phyloP scores from a whole-genome alignment of 2,888 invertebrate species.

The Tinea pellionella region DNA sequence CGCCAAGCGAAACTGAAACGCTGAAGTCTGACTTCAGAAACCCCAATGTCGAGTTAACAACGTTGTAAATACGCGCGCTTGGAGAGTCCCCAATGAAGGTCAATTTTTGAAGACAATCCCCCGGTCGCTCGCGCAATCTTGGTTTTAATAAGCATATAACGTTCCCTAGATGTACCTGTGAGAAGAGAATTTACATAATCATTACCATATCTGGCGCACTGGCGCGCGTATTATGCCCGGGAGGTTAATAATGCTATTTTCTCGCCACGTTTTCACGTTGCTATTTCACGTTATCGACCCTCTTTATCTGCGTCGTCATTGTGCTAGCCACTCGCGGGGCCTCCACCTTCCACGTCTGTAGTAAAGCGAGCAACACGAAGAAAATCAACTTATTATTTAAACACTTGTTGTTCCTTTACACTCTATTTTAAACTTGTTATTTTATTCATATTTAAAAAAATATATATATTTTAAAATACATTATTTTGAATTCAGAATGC shows the following conservation, averaged over 20 bases:
- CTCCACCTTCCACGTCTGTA: conserved; percentile 37
- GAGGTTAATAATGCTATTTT: conserved; percentile 71
- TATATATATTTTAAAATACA: not conserved
- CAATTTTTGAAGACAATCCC: conserved; percentile 41
- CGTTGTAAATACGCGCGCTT: conserved; percentile 55
- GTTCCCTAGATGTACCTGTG: conserved; percentile 65
- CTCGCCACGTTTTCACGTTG: conserved; percentile 68
- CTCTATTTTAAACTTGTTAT: not conserved
- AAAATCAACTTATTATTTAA: not conserved
- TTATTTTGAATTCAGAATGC: not conserved
- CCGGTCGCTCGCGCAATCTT: conserved; percentile 59
- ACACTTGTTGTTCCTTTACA: not conserved
- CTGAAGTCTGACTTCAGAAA: conserved; percentile 59
- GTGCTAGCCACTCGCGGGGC: conserved; percentile 58
- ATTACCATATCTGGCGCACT: conserved; percentile 70
- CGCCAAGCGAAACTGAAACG: conserved; percentile 56
- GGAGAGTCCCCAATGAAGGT: conserved; percentile 20
- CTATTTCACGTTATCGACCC: conserved; percentile 65
- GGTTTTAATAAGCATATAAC: conserved; percentile 69
- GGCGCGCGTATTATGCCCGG: conserved; percentile 66
- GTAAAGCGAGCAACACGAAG: not conserved
- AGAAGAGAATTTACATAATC: conserved; percentile 68
- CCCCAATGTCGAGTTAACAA: conserved; percentile 58
- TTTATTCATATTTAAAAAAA: no score
- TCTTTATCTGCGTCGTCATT: conserved; percentile 65